phyloP scores from a whole-genome alignment of 1,140 invertebrate species.

The Whitmania pigra region DNA sequence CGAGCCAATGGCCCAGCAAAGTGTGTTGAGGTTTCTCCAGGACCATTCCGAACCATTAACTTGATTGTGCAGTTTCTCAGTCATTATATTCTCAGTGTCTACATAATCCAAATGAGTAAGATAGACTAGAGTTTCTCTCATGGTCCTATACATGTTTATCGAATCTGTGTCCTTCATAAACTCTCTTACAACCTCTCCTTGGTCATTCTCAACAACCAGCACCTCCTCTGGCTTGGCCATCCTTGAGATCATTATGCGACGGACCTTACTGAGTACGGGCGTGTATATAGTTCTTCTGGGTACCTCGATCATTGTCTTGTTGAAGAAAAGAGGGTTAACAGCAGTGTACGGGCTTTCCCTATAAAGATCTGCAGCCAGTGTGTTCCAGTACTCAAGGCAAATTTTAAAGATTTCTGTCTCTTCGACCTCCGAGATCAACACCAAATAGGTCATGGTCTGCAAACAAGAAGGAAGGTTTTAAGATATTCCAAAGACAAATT shows the following conservation, averaged over 20 bases:
- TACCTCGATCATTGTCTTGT: conserved; percentile 35
- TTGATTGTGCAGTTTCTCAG: conserved; percentile 94
- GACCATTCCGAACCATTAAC: conserved; percentile 98
- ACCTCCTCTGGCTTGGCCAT: conserved; percentile 99
- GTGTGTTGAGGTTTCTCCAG: conserved; percentile 98
- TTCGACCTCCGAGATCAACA: conserved; percentile 94
- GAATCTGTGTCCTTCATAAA: conserved; percentile 99
- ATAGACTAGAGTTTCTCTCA: conserved; percentile 97
- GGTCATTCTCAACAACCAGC: conserved; percentile 99
- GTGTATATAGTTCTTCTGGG: conserved; percentile 36
- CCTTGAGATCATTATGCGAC: conserved; percentile 96
- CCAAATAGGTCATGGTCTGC: conserved; percentile 75
- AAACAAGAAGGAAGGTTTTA: conserved; percentile 25
- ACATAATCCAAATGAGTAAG: conserved; percentile 94
- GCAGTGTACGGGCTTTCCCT: conserved; percentile 46
- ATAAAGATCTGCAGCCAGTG: conserved; percentile 77
- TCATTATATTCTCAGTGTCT: conserved; percentile 98
- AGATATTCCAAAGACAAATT: not conserved
- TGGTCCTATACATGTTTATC: conserved; percentile 98
- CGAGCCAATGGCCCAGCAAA: conserved; percentile 98
- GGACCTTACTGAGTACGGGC: conserved; percentile 40
- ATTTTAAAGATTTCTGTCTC: conserved; percentile 99
- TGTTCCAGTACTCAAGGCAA: conserved; percentile 97
- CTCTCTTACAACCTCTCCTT: conserved; percentile 96
- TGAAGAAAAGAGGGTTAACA: conserved; percentile 16